phyloP scores from a whole-genome alignment of 2,797 vertebrate species.

The Melopsittacus undulatus region DNA sequence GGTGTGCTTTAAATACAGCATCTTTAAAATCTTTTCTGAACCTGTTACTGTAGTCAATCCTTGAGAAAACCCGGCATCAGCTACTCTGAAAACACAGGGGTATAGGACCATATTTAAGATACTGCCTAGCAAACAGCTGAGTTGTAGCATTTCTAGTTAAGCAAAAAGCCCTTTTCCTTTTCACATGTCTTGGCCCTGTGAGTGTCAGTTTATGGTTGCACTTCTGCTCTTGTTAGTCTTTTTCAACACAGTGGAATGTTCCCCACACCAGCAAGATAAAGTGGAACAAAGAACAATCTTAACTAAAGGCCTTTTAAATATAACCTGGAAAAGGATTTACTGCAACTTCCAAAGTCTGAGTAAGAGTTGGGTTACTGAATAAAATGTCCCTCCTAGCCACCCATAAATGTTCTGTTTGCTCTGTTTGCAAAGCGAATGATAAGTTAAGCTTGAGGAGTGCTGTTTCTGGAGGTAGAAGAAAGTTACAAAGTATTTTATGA shows the following conservation, averaged over 20 bases:
- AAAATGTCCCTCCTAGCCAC: neutral
- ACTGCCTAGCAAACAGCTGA: neutral
- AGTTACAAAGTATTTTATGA: neutral
- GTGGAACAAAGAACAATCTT: slow-evolving; percentile 14
- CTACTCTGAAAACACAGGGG: neutral
- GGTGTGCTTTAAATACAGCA: neutral
- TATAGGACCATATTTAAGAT: neutral
- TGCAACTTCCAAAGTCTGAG: neutral
- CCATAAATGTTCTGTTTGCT: neutral
- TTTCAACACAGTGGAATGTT: neutral
- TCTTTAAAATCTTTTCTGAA: neutral
- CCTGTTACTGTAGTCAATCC: neutral
- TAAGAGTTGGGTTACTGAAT: neutral
- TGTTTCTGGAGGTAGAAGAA: neutral
- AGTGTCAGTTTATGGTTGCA: neutral
- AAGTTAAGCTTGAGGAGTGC: neutral
- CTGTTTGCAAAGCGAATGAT: neutral
- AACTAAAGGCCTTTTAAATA: neutral
- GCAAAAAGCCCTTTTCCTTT: neutral
- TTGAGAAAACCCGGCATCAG: neutral
- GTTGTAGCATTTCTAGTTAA: neutral
- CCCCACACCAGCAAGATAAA: neutral
- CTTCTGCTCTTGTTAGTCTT: neutral
- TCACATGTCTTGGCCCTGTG: neutral
- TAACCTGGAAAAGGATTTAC: neutral